Evolutionary conservation across 2,113 vertebrate species (phyloP).

Genomic region (Sebastes fasciatus): DNA sequence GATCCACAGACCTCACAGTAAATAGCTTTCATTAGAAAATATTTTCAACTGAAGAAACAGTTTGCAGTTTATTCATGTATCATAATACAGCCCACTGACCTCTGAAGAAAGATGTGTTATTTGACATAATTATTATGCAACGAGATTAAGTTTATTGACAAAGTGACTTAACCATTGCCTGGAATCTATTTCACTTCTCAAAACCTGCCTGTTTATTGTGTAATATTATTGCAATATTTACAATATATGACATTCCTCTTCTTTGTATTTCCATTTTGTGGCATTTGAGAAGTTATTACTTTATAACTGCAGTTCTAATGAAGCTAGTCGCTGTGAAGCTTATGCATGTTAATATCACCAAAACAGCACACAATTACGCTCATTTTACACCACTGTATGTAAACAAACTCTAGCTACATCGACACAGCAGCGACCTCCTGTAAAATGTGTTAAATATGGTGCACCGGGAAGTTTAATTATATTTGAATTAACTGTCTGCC

Average conservation of each 20-base stretch:
- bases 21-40: background rate
- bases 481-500: constrained; percentile 66
- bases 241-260: background rate
- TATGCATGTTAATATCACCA: background rate
- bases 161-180: background rate
- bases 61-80: background rate
- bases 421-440: background rate
- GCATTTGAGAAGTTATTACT: background rate
- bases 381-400: background rate
- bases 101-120: background rate
- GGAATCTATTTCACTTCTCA: background rate
- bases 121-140: background rate
- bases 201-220: background rate
- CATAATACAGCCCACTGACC: background rate
- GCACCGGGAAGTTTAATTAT: constrained; percentile 61
- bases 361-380: constrained; percentile 1
- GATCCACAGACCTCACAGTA: background rate
- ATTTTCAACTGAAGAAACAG: constrained; percentile 2
- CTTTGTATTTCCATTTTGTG: background rate
- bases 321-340: background rate
- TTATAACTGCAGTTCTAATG: background rate
- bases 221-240: background rate
- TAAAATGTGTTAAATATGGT: constrained; percentile 52
- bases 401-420: background rate
- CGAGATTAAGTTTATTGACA: background rate